These are phyloP conservation scores for Emberiza fucata DNA, from an alignment of 2,113 vertebrate genomes.

Conservation along the genomic window DNA sequence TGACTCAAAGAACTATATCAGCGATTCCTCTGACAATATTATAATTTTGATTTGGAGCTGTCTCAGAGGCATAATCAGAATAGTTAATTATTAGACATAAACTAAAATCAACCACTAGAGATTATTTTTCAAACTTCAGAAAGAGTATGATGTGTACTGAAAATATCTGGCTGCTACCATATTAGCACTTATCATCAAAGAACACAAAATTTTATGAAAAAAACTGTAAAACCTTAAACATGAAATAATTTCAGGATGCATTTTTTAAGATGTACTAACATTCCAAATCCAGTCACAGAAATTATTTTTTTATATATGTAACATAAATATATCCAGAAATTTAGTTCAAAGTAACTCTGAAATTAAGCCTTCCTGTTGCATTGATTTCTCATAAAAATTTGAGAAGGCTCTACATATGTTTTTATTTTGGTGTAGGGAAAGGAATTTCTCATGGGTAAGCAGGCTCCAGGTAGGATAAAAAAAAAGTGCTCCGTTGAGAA, in stretches of 20 bases:
- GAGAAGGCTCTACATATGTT: rapidly evolving
- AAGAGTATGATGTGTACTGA: background rate
- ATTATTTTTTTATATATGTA: background rate
- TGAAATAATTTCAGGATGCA: background rate
- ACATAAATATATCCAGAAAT: background rate
- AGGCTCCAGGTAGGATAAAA: background rate
- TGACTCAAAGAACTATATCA: background rate
- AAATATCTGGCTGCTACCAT: background rate
- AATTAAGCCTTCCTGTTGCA: background rate
- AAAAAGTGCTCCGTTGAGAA: background rate
- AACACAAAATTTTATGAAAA: background rate
- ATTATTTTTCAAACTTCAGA: background rate
- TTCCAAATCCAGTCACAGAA: background rate
- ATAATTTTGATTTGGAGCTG: background rate
- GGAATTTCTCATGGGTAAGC: background rate
- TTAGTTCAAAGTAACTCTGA: background rate
- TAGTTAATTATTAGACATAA: background rate
- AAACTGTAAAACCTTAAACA: background rate
- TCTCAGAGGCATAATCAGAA: background rate
- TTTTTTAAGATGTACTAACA: background rate
- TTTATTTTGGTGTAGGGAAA: background rate
- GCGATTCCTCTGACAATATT: background rate
- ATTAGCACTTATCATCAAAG: background rate
- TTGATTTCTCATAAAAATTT: background rate
- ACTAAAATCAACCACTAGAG: background rate